phyloP scores from a whole-genome alignment of 2,888 invertebrate species.

The Megaustenia siamemsis region DNA sequence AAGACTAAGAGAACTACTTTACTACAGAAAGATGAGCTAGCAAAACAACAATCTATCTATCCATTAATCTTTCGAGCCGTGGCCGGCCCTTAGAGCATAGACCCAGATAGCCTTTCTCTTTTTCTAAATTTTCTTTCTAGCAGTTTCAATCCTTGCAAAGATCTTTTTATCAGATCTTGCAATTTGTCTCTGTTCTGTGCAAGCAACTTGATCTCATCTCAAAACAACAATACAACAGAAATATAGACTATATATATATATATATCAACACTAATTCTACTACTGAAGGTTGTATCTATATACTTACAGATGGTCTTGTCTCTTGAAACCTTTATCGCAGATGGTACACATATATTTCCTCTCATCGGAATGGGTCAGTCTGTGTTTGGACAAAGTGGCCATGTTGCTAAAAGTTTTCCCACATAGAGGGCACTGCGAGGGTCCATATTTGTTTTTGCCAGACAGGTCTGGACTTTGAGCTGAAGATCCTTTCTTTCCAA shows the following conservation, averaged over 20 bases:
- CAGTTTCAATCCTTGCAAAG: too few species aligned
- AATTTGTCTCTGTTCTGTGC: too few species aligned
- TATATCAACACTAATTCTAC: not conserved
- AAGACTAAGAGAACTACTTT: too few species aligned
- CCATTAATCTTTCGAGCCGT: too few species aligned
- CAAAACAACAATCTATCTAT: not conserved
- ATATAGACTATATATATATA: not conserved
- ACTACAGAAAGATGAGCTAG: not conserved
- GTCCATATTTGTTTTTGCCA: slow-evolving; percentile 50
- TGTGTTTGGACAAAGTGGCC: slow-evolving; percentile 91
- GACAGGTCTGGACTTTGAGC: slow-evolving; percentile 81
- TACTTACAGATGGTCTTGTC: slow-evolving; percentile 98
- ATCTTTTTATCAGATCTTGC: too few species aligned
- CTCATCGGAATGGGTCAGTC: slow-evolving; percentile 98
- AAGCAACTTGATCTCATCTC: too few species aligned
- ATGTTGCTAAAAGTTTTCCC: slow-evolving; percentile 98
- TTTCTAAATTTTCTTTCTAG: too few species aligned
- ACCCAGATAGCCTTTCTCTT: too few species aligned
- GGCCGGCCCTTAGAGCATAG: too few species aligned
- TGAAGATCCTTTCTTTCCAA: slow-evolving; percentile 87
- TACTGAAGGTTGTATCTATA: not conserved
- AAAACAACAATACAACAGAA: not conserved
- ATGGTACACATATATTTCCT: slow-evolving; percentile 96
- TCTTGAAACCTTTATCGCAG: slow-evolving; percentile 98
- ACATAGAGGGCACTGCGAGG: slow-evolving; percentile 87